Percentiles rank a stretch among this genome's conserved stretches.
phyloP scores from a whole-genome alignment of 2,888 invertebrate genomes.

The Lottia gigantea region DNA sequence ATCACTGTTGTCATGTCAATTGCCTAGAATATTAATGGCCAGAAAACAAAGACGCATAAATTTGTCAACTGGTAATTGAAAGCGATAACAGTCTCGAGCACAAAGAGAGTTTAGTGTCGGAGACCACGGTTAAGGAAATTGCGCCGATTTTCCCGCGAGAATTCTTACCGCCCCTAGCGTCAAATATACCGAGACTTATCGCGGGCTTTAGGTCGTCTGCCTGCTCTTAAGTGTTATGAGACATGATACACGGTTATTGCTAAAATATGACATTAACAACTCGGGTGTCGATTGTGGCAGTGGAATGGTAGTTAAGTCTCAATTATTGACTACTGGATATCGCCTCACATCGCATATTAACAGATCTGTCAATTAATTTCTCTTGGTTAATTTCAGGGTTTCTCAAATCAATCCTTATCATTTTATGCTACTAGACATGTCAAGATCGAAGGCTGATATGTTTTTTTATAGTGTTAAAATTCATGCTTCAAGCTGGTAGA shows the following conservation, averaged over 20 bases:
- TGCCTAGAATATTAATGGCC: not conserved
- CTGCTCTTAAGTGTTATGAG: not conserved
- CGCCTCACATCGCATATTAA: conserved; percentile 22
- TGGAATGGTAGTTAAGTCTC: conserved; percentile 21
- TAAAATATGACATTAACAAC: conserved; percentile 20
- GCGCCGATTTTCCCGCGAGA: conserved; percentile 1
- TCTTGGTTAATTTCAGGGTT: not conserved
- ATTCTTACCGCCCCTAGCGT: conserved; percentile 4
- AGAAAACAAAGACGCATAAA: conserved; percentile 10
- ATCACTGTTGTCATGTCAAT: conserved; percentile 10
- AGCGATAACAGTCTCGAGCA: conserved; percentile 7
- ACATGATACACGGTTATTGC: not conserved
- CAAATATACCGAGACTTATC: conserved; percentile 3
- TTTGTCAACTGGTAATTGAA: conserved; percentile 8
- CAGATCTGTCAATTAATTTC: conserved; percentile 18
- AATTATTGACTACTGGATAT: conserved; percentile 19
- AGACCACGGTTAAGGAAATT: conserved; percentile 7
- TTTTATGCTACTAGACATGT: too few species aligned
- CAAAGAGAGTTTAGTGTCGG: conserved; percentile 4
- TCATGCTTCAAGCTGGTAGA: too few species aligned
- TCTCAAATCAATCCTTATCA: too few species aligned
- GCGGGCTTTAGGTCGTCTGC: not conserved
- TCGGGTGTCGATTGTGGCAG: conserved; percentile 5
- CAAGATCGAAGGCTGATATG: too few species aligned
- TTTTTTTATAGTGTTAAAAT: too few species aligned